phyloP scores from a whole-genome alignment of 1,140 invertebrate genomes.

The Pomacea maculata region DNA sequence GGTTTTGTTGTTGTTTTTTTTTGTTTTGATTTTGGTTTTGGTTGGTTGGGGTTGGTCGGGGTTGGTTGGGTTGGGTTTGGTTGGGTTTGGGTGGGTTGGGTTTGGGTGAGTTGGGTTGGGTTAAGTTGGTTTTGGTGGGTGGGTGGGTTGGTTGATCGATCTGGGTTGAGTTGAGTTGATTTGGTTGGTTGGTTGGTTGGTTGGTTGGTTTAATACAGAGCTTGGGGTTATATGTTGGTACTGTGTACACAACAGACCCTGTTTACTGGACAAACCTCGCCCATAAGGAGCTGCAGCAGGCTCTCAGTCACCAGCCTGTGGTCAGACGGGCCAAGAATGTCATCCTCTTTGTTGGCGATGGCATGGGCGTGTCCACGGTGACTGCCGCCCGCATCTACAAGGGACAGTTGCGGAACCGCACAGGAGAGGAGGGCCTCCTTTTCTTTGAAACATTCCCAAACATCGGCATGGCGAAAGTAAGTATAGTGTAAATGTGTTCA shows the following conservation, averaged over 20 bases:
- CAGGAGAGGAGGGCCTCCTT: slow-evolving; percentile 68
- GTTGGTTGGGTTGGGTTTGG: slow-evolving; percentile 15
- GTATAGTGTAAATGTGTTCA: not conserved
- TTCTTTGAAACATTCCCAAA: slow-evolving; percentile 81
- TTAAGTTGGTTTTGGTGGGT: no score
- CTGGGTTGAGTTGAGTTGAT: no score
- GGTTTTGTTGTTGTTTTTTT: no score
- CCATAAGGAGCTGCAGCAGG: slow-evolving; percentile 24
- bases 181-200: slow-evolving; percentile 15
- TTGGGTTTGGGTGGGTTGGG: no score
- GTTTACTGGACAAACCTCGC: slow-evolving; percentile 33
- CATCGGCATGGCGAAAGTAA: slow-evolving; percentile 76
- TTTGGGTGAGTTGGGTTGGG: no score
- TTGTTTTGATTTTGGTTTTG: no score
- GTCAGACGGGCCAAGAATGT: slow-evolving; percentile 80
- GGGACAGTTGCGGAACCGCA: slow-evolving; percentile 69
- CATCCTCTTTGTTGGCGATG: slow-evolving; percentile 92
- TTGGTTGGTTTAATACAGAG: not conserved
- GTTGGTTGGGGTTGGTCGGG: not conserved
- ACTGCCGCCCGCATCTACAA: slow-evolving; percentile 82
- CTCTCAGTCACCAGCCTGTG: slow-evolving; percentile 26
- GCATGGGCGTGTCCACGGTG: slow-evolving; percentile 91
- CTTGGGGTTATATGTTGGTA: not conserved
- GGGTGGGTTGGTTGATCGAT: slow-evolving; percentile 3
- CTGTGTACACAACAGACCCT: slow-evolving; percentile 24